Conservation (phyloP, 1,140 invertebrate species). For the Drosophila suzukii region DNA sequence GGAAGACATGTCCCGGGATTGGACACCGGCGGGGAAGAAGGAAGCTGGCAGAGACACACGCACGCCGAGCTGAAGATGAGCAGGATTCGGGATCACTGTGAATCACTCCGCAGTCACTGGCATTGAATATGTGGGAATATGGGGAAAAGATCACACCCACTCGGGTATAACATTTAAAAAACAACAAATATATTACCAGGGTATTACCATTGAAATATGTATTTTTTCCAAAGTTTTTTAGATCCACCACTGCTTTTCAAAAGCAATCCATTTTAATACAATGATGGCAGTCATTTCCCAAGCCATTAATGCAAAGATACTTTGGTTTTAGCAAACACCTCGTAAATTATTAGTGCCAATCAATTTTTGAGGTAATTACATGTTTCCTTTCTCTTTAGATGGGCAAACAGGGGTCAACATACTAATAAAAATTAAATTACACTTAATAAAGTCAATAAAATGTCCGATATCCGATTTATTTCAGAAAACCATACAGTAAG, state of each 20-base stretch:
- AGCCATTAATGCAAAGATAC: background rate
- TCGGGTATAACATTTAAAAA: too few species aligned
- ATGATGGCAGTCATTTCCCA: background rate
- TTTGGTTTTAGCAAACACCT: background rate
- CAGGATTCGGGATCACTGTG: slow-evolving; percentile 11
- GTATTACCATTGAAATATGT: too few species aligned
- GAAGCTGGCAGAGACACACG: slow-evolving; percentile 41
- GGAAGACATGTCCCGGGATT: slow-evolving; percentile 30
- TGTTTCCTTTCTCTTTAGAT: background rate
- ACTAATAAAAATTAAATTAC: background rate
- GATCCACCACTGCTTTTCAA: too few species aligned
- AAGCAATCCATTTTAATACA: too few species aligned
- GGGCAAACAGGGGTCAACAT: background rate
- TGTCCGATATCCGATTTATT: background rate
- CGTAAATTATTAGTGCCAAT: background rate
- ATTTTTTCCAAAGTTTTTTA: too few species aligned
- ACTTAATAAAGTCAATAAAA: background rate
- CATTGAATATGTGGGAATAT: too few species aligned
- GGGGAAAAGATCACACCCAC: too few species aligned
- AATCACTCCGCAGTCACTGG: slow-evolving; percentile 19
- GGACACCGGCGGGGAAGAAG: slow-evolving; percentile 19
- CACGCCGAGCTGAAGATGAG: slow-evolving; percentile 42
- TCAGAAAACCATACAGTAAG: too few species aligned
- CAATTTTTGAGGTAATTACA: background rate
- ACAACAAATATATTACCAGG: too few species aligned